Base-by-base conservation (phyloP, 2,797 vertebrate genomes). In the Siniperca scherzeri region DNA sequence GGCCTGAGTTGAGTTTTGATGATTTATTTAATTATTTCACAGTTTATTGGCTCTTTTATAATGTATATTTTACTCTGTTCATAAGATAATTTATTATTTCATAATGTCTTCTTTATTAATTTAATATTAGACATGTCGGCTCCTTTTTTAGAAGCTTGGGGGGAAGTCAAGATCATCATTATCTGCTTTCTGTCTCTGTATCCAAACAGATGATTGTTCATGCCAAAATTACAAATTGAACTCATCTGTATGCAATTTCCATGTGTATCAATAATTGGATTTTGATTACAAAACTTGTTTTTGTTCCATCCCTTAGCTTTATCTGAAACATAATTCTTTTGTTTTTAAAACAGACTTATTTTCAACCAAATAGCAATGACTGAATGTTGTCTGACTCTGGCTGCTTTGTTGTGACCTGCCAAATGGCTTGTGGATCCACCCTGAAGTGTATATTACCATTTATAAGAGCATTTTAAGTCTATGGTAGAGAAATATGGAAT, bases 401-500 rank as follows among this genome's bases (percentile, higher is more conserved):
- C 73, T 77, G 75, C 48, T 81, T 82, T 85, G 70, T 84, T 76
- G 57, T 86, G 70, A 81, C 80, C 73, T 70, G 67, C 55, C 30
- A 73, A 71, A 77, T 13, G 38, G 44, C 86, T 74, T 46, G 69
- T 86, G 81, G 82, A 78, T 85, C 80, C 81, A 88, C 81, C 80
- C 77, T 79, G 57, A 89, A 78, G 71, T 94, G 89, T 92, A 89
- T 84, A 90, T 89, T 93, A 86, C 82, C 83, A 76, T 90, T 91
- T 81, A 77, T 86, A 70, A 82, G 85, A 84, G 64, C 83, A 82
- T 79, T 75, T 74, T 69, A 57, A 70, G 74, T 84, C 46, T 82
- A 62, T 64, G 70, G 64, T 80, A 69, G 57, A 69, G 65, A 79
- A 69, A 66, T 57, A 50, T 69, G 75, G 70, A 82, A 67, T 53